phyloP scores from a whole-genome alignment of 35 echinoderm and acorn worm species.

The Ptychodera flava region DNA sequence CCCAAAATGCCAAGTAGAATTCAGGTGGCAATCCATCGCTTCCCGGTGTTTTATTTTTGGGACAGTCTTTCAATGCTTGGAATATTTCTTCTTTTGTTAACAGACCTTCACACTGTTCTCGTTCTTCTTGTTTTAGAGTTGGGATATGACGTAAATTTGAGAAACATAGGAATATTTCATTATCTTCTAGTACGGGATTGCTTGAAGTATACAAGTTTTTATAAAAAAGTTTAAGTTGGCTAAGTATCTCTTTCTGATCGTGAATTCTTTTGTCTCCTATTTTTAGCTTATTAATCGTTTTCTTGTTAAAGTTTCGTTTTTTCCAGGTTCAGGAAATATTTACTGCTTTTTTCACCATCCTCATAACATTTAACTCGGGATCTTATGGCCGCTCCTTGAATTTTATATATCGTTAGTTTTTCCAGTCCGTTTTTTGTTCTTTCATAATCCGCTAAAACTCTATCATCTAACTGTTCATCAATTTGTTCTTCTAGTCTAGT shows the following conservation, averaged over 20 bases:
- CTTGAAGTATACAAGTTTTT: constrained; percentile 5
- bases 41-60: constrained; percentile 18
- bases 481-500: no score
- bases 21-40: constrained; percentile 23
- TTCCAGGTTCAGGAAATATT: background rate
- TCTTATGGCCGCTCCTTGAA: no score
- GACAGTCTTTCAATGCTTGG: background rate
- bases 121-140: background rate
- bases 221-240: constrained; percentile 20
- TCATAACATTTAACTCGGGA: constrained; percentile 18
- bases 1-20: constrained; percentile 22
- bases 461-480: no score
- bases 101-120: background rate
- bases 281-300: constrained; percentile 11
- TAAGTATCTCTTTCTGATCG: background rate
- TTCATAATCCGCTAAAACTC: no score
- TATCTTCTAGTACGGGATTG: background rate
- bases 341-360: constrained; percentile 8
- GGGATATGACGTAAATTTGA: background rate
- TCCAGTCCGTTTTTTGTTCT: no score
- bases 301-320: constrained; percentile 15
- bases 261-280: constrained; percentile 15
- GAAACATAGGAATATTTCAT: constrained; percentile 4
- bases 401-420: no score
- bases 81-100: background rate